A percentile compares a stretch with the other conserved stretches of the same genome.
Conservation (phyloP, 2,888 invertebrate species). For the Piscicola geometra region DNA sequence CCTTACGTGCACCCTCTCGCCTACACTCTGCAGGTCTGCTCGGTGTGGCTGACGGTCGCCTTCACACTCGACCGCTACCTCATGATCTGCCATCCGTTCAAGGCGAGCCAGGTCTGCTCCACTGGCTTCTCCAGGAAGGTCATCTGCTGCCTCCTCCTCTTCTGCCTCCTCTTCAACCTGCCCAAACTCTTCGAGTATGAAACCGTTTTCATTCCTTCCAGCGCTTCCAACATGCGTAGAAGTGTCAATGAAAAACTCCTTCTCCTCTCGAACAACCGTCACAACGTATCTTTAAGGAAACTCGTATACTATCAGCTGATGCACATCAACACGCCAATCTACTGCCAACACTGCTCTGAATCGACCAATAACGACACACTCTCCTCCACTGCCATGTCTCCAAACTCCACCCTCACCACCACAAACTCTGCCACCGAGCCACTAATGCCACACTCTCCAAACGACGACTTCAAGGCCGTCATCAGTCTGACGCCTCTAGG, state of each 20-base stretch:
- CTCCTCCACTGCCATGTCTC: conserved; percentile 10
- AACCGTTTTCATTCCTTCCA: conserved; percentile 39
- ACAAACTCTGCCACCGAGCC: not conserved
- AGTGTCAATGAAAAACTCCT: not conserved
- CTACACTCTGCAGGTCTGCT: conserved; percentile 53
- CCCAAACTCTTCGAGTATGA: conserved; percentile 54
- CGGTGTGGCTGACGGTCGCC: conserved; percentile 54
- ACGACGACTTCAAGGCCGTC: conserved; percentile 18
- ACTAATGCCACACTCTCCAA: not conserved
- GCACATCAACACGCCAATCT: too few species aligned
- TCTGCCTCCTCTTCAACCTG: conserved; percentile 51
- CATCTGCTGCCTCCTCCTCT: conserved; percentile 47
- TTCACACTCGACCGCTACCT: conserved; percentile 56
- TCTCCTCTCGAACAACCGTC: conserved; percentile 37
- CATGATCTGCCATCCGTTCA: conserved; percentile 56
- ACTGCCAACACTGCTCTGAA: too few species aligned
- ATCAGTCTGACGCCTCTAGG: conserved; percentile 48
- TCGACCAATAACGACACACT: too few species aligned
- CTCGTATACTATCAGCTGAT: not conserved
- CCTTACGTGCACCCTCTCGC: conserved; percentile 52
- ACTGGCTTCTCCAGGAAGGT: conserved; percentile 49
- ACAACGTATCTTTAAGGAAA: not conserved
- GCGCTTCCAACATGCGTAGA: not conserved
- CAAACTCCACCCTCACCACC: conserved; percentile 4
- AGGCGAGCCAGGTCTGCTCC: conserved; percentile 52